Conservation (phyloP, 2,113 vertebrate genomes). For the Malurus alboscapulatus region DNA sequence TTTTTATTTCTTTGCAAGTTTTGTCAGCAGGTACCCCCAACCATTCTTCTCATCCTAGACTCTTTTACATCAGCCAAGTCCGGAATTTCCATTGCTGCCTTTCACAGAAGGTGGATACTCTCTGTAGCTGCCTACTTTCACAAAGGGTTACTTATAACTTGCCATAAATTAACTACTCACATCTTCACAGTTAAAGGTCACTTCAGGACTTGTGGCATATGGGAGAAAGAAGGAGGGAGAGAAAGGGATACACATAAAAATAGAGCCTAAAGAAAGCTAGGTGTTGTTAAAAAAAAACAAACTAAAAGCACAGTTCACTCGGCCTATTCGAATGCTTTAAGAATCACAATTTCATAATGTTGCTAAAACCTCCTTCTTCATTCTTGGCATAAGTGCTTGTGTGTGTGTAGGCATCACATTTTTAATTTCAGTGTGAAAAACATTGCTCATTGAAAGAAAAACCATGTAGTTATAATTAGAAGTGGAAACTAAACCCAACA, state of each 20-base stretch:
- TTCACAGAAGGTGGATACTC: not conserved
- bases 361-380: not conserved
- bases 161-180: not conserved
- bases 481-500: constrained; percentile 11
- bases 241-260: not conserved
- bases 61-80: not conserved
- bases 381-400: not conserved
- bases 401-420: not conserved
- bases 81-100: not conserved
- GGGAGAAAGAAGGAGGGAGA: not conserved
- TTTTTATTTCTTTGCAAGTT: not conserved
- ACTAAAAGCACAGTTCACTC: not conserved
- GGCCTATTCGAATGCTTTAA: not conserved
- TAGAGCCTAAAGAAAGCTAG: not conserved
- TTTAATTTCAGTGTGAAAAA: constrained; percentile 12
- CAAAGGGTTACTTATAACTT: rapidly evolving
- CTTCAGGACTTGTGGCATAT: not conserved
- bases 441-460: not conserved
- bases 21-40: not conserved
- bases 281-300: not conserved
- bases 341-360: not conserved
- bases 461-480: not conserved
- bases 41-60: not conserved
- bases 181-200: not conserved
- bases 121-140: not conserved